Conservation (phyloP, 2,797 vertebrate genomes). For the Ceryle rudis region DNA sequence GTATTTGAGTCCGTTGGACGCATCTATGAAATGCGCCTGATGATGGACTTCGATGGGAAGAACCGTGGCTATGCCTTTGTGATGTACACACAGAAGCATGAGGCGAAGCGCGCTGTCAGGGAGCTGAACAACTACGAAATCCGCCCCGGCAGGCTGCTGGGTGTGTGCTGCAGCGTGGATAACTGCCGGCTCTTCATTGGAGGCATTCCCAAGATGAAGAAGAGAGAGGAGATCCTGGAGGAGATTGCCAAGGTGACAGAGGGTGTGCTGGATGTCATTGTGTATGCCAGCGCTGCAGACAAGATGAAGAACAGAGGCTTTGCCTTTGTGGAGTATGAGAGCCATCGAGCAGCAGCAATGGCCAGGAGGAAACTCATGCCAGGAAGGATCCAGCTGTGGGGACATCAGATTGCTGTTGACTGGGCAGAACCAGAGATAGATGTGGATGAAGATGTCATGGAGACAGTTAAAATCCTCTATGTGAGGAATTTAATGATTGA, state of each 20-base stretch:
- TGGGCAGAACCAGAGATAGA: slow-evolving; percentile 99
- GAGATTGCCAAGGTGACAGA: slow-evolving; percentile 98
- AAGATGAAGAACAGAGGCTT: slow-evolving; percentile 99
- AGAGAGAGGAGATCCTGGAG: slow-evolving; percentile 98
- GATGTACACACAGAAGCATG: slow-evolving; percentile 95
- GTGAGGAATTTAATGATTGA: slow-evolving; percentile 99
- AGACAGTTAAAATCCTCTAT: slow-evolving; percentile 98
- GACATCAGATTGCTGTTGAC: slow-evolving; percentile 98
- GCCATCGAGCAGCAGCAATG: slow-evolving; percentile 97
- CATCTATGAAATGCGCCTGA: slow-evolving; percentile 98
- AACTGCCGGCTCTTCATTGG: slow-evolving; percentile 99
- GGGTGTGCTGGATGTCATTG: slow-evolving; percentile 96
- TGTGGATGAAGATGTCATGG: slow-evolving; percentile 98
- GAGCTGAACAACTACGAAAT: slow-evolving; percentile 99
- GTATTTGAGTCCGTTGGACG: slow-evolving; percentile 94
- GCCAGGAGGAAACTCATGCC: slow-evolving; percentile 98
- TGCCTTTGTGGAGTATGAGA: slow-evolving; percentile 98
- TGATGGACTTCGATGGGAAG: slow-evolving; percentile 99
- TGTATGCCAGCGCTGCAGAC: slow-evolving; percentile 97
- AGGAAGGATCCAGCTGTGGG: slow-evolving; percentile 97
- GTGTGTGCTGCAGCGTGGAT: slow-evolving; percentile 97
- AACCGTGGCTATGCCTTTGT: slow-evolving; percentile 97
- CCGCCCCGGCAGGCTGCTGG: slow-evolving; percentile 92
- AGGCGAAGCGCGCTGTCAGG: slow-evolving; percentile 94
- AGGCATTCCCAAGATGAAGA: slow-evolving; percentile 98